A percentile compares a stretch with the other conserved stretches of the same genome.
Evolutionary conservation across 2,888 invertebrate species (phyloP).

Genomic region (Griposia aprilina): DNA sequence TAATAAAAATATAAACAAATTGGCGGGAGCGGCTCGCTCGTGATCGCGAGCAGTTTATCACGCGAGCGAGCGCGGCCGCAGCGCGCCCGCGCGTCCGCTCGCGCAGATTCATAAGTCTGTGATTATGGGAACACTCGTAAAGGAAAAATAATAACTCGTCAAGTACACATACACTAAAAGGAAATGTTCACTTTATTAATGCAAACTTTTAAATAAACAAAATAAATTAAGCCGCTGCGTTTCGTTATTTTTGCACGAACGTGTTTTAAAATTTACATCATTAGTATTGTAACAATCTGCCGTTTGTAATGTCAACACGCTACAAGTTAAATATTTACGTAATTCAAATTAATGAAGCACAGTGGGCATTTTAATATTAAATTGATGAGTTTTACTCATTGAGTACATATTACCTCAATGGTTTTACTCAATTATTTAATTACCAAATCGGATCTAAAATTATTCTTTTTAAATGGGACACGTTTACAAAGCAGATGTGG

Average conservation of each 20-base stretch:
- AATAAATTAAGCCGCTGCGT: slow-evolving; percentile 4
- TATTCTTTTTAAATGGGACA: not conserved
- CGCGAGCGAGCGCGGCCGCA: slow-evolving; percentile 36
- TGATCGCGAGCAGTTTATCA: slow-evolving; percentile 47
- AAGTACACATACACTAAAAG: slow-evolving; percentile 37
- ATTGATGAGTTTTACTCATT: slow-evolving; percentile 1
- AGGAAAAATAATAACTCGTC: slow-evolving; percentile 56
- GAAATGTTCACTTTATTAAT: slow-evolving; percentile 52
- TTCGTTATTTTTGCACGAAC: slow-evolving; percentile 20
- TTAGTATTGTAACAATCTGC: slow-evolving; percentile 32
- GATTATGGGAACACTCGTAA: slow-evolving; percentile 35
- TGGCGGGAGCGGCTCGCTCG: slow-evolving; percentile 41
- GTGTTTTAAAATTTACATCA: slow-evolving; percentile 38
- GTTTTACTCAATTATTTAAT: slow-evolving; percentile 14
- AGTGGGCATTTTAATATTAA: slow-evolving; percentile 3
- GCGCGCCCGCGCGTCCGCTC: not conserved
- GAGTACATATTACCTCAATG: too few relatives aligned
- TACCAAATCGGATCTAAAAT: slow-evolving; percentile 18
- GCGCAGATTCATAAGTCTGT: slow-evolving; percentile 33
- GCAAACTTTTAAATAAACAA: slow-evolving; percentile 44
- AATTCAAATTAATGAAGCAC: slow-evolving; percentile 5
- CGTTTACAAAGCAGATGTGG: slow-evolving; percentile 20
- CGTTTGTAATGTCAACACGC: slow-evolving; percentile 30
- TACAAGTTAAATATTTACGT: slow-evolving; percentile 22
- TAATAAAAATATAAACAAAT: slow-evolving; percentile 57